Evolutionary conservation across 2,113 vertebrate genomes (phyloP).

Genomic region (Scomber colias): DNA sequence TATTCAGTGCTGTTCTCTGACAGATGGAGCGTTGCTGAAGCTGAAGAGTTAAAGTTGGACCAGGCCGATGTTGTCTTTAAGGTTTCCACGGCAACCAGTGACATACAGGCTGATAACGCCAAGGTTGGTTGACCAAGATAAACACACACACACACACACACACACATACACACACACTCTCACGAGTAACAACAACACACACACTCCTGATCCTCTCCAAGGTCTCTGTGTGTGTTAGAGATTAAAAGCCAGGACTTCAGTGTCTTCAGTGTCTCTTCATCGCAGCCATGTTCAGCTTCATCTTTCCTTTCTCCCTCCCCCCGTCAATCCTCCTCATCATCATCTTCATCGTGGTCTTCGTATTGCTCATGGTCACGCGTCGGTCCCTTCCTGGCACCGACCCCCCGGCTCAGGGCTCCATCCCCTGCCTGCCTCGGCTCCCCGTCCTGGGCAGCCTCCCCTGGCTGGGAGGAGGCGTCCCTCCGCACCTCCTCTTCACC

Average conservation of each 20-base stretch:
- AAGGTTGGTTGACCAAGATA: constrained; percentile 39
- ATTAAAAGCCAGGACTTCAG: constrained; percentile 34
- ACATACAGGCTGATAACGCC: constrained; percentile 44
- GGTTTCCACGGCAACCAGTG: constrained; percentile 9
- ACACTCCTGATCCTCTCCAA: constrained; percentile 40
- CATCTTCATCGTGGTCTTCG: accelerated
- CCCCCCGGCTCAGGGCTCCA: background rate
- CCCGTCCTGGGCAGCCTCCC: constrained; percentile 84
- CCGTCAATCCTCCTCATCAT: background rate
- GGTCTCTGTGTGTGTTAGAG: constrained; percentile 4
- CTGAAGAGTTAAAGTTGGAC: too few species aligned
- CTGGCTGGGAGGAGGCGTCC: constrained; percentile 72
- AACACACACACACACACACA: constrained; percentile 17
- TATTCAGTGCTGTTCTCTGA: too few species aligned
- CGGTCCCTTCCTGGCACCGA: too few species aligned
- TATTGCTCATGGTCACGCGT: background rate
- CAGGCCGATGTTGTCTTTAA: background rate
- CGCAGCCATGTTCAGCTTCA: constrained; percentile 43
- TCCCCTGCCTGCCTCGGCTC: constrained; percentile 79
- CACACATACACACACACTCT: background rate
- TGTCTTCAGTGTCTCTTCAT: background rate
- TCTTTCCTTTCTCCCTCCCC: constrained; percentile 11
- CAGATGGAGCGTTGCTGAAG: too few species aligned
- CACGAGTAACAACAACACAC: background rate
- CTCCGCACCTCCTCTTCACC: constrained; percentile 79